Evolutionary conservation across 2,113 vertebrate genomes (phyloP), one percentile per base, ranked within the genome.

Genomic region (Pteropus alecto): DNA sequence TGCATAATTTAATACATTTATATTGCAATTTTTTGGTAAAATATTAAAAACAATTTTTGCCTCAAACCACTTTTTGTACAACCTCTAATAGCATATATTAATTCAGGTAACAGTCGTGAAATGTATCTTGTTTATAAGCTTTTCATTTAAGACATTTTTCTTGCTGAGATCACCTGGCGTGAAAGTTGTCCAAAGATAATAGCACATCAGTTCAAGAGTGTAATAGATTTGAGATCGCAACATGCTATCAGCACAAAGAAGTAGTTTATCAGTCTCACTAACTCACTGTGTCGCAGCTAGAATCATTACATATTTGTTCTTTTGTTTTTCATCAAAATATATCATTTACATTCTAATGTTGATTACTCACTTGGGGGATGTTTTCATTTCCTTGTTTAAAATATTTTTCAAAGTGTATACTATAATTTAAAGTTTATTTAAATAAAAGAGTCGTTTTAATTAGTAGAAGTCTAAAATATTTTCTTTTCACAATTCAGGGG

Each of bases 111-210:
- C 33, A 95, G 82, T 92, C 94, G 84, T 90, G 84, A 98, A 93
- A 97, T 98, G 92, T 98, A 96, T 98, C 96, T 98, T 98, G 86
- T 98, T 98, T 98, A 93, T 97, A 97, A 98, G 98, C 93, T 98
- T 95, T 99, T 98, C 96, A 96, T 98, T 98, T 98, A 98, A 96
- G 85, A 98, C 98, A 97, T 98, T 96, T 96, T 78, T 90, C 96
- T 98, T 96, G 91, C 96, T 96, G 97, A 91, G 84, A 97, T 98
- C 97, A 97, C 97, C 96, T 97, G 89, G 90, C 98, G 98, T 97
- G 98, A 98, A 98, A 98, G 97, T 98, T 98, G 98, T 98, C 98
- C 98, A 97, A 97, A 98, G 97, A 98, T 98, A 98, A 98, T 98
- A 98, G 98, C 97, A 91, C 94, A 97, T 98, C 98, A 97, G 84